Base-by-base conservation (phyloP, 2,113 vertebrate species). In the Bostrychus sinensis region DNA sequence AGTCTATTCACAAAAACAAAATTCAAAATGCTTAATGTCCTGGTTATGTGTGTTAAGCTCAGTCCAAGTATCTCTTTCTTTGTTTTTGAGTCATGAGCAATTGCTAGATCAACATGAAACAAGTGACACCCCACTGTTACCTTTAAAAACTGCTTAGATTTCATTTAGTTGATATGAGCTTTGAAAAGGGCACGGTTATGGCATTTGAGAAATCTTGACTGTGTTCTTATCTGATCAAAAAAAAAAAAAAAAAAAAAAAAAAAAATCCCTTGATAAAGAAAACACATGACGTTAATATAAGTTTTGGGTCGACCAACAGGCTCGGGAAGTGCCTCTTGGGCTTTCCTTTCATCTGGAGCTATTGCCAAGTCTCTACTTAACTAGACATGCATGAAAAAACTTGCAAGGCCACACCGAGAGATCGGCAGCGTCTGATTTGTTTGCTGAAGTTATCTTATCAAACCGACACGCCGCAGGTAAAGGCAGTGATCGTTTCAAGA, bases 151-250 rank as follows among this genome's bases (percentile, higher is more conserved):
- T 43, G 19, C 62, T 72, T 46, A 17, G 56, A 39, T 66, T 26
- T 51, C n/a, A 28, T 20, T 62, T 53, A 58, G 43, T 74, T 43
- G 45, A 58, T 66, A 43, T 26, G 70, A 37, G 72, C 58, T 75
- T 79, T 60, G 65, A 83, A 62, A 68, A 80, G 71, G 62, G 58
- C 70, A 50, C n/a, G n/a, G 63, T 72, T 39, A 68, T 78, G 77
- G 48, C 73, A 74, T 72, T 85, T 51, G 42, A 20, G 70, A 62
- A 54, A 57, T 57, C 36, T 64, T 66, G 51, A 68, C 68, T 72
- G 62, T 3, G 0, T 43, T 20, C 53, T 62, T 65, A 60, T 59
- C 63, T 55, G 65, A 74, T 78, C 45, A 37, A 34, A 70, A 61
- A 13, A 64, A 57, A 72, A 19, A 66, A 56, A 71, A 69, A 20